Percentiles rank a stretch among this genome's conserved stretches.
phyloP scores from a whole-genome alignment of 2,113 vertebrate genomes.

The Oenanthe oenanthe region DNA sequence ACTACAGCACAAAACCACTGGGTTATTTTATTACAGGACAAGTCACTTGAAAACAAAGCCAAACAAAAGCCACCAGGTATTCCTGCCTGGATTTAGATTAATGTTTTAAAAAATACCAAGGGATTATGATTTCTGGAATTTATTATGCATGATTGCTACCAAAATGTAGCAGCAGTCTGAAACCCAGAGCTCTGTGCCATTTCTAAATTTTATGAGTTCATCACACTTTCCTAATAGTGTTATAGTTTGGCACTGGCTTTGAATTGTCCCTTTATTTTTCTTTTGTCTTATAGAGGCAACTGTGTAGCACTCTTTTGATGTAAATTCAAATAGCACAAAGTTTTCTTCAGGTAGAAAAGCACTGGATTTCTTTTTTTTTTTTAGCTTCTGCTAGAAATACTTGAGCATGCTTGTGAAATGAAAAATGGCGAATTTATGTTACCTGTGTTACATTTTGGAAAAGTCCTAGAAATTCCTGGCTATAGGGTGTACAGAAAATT shows the following conservation, averaged over 20 bases:
- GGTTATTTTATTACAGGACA: neutral
- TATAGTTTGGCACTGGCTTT: neutral
- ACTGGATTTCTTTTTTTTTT: neutral
- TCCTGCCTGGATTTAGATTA: neutral
- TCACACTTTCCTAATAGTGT: neutral
- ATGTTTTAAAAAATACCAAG: neutral
- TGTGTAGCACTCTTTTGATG: neutral
- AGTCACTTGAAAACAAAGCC: neutral
- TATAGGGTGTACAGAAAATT: neutral
- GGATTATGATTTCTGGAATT: constrained; percentile 1
- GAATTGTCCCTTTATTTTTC: neutral
- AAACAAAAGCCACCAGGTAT: neutral
- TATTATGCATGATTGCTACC: neutral
- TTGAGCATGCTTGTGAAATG: neutral
- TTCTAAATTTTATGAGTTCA: constrained; percentile 16
- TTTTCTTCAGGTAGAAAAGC: neutral
- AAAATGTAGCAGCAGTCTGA: neutral
- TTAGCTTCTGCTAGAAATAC: neutral
- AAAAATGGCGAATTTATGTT: neutral
- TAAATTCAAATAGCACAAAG: neutral
- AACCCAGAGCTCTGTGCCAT: neutral
- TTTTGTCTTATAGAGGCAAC: neutral
- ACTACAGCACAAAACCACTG: neutral
- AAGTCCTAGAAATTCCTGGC: neutral
- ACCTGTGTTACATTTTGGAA: neutral